phyloP scores from a whole-genome alignment of 2,888 invertebrate species.

The Cylloceria caligata region DNA sequence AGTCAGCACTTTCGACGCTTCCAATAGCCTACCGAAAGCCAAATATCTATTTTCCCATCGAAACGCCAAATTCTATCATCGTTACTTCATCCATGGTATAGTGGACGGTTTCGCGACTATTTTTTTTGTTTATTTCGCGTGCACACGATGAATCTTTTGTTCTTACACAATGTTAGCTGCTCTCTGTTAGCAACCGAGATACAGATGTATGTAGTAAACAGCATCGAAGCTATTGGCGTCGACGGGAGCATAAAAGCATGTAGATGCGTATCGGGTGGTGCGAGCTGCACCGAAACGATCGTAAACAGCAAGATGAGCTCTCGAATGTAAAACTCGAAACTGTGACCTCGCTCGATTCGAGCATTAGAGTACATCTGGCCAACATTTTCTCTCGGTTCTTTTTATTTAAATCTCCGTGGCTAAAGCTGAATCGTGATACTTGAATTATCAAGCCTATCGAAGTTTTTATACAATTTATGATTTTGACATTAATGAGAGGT shows the following conservation, averaged over 20 bases:
- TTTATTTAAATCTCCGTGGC: not conserved
- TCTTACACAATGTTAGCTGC: conserved; percentile 7
- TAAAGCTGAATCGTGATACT: not conserved
- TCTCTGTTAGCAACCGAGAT: conserved; percentile 1
- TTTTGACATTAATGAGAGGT: too few species aligned
- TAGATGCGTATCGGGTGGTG: conserved; percentile 57
- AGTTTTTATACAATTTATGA: not conserved
- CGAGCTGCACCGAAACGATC: conserved; percentile 35
- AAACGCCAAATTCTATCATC: not conserved
- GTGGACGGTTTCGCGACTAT: not conserved
- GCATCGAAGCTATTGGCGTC: conserved; percentile 18
- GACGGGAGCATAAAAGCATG: conserved; percentile 52
- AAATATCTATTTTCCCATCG: not conserved
- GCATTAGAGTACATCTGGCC: not conserved
- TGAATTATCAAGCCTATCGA: not conserved
- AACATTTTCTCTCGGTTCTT: not conserved
- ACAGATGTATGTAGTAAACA: not conserved
- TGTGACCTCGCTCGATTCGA: not conserved
- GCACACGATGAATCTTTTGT: not conserved
- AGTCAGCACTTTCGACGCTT: conserved; percentile 33
- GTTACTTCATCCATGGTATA: not conserved
- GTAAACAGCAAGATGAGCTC: conserved; percentile 47
- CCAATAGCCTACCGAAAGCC: conserved; percentile 10
- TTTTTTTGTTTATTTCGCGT: not conserved
- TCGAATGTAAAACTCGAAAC: conserved; percentile 42